A percentile compares a stretch with the other conserved stretches of the same genome.
Conservation (phyloP, 2,888 invertebrate genomes). For the Melanargia galathea region DNA sequence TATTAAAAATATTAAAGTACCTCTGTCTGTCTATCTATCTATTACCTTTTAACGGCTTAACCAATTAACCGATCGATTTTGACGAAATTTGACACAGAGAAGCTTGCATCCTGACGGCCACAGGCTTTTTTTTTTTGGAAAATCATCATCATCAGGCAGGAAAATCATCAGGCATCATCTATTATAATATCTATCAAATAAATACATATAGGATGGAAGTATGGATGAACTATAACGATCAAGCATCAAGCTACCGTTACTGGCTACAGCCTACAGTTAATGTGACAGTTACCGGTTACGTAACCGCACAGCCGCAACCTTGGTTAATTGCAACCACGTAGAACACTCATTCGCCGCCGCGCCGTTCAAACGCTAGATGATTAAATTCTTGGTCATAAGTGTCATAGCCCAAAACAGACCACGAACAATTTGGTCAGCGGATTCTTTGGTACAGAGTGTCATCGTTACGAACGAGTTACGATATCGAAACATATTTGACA, state of each 20-base stretch:
- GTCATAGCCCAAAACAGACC: background rate
- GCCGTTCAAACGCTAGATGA: conserved; percentile 26
- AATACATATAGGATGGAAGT: background rate
- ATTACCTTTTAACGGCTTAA: no score
- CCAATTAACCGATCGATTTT: no score
- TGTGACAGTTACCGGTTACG: conserved; percentile 51
- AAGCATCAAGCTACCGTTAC: conserved; percentile 40
- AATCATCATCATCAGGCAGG: no score
- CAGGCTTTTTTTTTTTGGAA: no score
- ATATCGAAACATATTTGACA: background rate
- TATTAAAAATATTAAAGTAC: no score
- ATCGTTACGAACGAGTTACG: background rate
- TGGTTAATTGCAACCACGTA: conserved; percentile 38
- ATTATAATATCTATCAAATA: background rate
- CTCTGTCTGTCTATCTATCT: no score
- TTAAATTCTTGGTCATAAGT: background rate
- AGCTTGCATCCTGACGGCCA: no score
- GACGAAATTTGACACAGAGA: no score
- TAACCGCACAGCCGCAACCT: conserved; percentile 44
- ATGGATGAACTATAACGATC: conserved; percentile 29
- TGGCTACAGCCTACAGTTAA: conserved; percentile 47
- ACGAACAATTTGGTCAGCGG: background rate
- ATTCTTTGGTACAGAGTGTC: background rate
- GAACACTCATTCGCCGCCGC: conserved; percentile 21
- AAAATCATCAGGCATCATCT: no score